phyloP scores from a whole-genome alignment of 2,797 vertebrate species.

The Lagodon rhomboides region DNA sequence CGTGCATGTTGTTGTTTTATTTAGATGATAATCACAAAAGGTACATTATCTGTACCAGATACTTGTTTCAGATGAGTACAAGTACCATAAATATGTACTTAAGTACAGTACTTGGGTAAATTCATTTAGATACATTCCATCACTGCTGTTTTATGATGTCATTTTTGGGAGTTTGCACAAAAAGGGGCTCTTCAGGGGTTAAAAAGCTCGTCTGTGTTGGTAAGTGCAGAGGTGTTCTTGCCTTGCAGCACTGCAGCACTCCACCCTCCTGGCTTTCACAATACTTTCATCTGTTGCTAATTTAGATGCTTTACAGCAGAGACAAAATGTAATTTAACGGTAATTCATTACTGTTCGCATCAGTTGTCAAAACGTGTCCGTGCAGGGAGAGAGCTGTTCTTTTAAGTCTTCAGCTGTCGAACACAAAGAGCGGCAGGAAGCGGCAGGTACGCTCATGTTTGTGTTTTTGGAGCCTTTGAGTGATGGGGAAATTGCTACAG shows the following conservation, averaged over 20 bases:
- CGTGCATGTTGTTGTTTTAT: too few species aligned
- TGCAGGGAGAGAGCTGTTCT: slow-evolving; percentile 22
- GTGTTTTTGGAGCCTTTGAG: slow-evolving; percentile 61
- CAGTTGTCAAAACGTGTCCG: slow-evolving; percentile 46
- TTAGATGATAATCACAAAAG: too few species aligned
- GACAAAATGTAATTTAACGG: slow-evolving; percentile 42
- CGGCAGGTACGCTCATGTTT: slow-evolving; percentile 63
- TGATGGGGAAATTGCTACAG: slow-evolving; percentile 68
- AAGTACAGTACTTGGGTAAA: not conserved
- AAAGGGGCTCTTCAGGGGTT: not conserved
- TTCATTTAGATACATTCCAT: not conserved
- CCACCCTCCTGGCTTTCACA: slow-evolving; percentile 20
- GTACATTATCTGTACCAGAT: too few species aligned
- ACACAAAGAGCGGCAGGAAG: slow-evolving; percentile 52
- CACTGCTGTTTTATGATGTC: not conserved
- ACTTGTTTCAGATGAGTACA: not conserved
- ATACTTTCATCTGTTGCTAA: slow-evolving; percentile 45
- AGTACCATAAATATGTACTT: not conserved
- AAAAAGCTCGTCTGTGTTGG: not conserved
- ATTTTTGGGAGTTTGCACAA: not conserved
- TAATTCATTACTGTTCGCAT: slow-evolving; percentile 50
- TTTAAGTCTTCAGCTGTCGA: slow-evolving; percentile 31
- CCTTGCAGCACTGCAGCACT: not conserved
- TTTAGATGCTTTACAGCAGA: slow-evolving; percentile 33
- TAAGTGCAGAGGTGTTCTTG: not conserved